Evolutionary conservation across 2,113 vertebrate genomes (phyloP), one percentile per base, ranked within the genome.

Genomic region (Peromyscus californicus): DNA sequence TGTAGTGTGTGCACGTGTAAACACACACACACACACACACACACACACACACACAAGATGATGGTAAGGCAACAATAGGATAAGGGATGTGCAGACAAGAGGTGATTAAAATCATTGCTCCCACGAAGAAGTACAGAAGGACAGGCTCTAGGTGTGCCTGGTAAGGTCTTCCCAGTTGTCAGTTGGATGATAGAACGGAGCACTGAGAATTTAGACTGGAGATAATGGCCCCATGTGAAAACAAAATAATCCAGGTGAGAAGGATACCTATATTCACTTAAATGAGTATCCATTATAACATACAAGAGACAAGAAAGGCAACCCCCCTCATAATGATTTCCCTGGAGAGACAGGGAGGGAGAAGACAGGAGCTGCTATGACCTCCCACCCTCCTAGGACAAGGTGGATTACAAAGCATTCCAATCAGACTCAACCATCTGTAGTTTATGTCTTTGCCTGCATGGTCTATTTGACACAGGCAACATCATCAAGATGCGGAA

Each of bases 221-320:
- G 24, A 12, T 10, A 10, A 82, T 7, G n/a, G 65, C n/a, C 70
- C 51, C 45, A 65, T 72, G 39, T 85, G 33, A 70, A 80, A 36
- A 90, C n/a, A 75, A 93, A 90, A 31, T 65, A 51, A 93, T 39
- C 69, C n/a, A 90, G 21, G 79, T 75, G 33, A 84, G 89, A 74
- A 94, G n/a, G 19, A 70, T 54, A 91, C 42, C 16, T 33, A 70
- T 11, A 89, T 54, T 65, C 90, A 33, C 19, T 45, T 75, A 82
- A 78, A 45, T 48, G 80, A 57, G 69, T 70, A 22, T 57, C 26
- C 11, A 70, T 59, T 21, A 87, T 63, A 69, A 63, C 17, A 75
- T 4, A 39, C 39, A 57, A 16, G 67, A 51, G 45, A 67, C 3
- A 65, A 91, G 87, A 48, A 79, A 85, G 42, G 36, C 54, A 65